These are phyloP conservation scores for Agapetus fuscipes DNA, from an alignment of 2,888 invertebrate species.

Conservation along the genomic window DNA sequence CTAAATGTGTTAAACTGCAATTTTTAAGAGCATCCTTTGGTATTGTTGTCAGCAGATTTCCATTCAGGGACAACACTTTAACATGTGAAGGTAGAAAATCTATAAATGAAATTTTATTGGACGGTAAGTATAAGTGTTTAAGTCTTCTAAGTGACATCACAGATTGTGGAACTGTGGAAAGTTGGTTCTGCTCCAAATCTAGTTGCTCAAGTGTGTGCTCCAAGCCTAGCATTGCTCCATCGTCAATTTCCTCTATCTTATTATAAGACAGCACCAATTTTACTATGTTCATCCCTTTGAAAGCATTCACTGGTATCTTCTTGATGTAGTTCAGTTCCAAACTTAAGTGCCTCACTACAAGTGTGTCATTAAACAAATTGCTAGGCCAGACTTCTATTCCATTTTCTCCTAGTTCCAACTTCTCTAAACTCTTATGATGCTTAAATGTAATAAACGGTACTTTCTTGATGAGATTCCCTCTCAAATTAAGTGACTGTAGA, in stretches of 20 bases:
- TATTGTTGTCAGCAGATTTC: slow-evolving; percentile 66
- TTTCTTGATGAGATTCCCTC: slow-evolving; percentile 41
- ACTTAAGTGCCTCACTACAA: slow-evolving; percentile 71
- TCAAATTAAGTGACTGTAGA: slow-evolving; percentile 59
- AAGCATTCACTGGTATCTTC: slow-evolving; percentile 54
- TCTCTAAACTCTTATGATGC: slow-evolving; percentile 60
- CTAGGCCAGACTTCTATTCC: slow-evolving; percentile 59
- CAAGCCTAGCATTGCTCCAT: slow-evolving; percentile 62
- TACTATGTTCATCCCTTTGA: slow-evolving; percentile 60
- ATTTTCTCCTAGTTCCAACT: slow-evolving; percentile 78
- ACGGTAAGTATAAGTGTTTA: slow-evolving; percentile 73
- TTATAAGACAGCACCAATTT: slow-evolving; percentile 75
- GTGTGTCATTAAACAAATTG: slow-evolving; percentile 57
- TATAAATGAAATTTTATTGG: slow-evolving; percentile 60
- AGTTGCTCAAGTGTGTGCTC: slow-evolving; percentile 68
- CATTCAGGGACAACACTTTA: slow-evolving; percentile 69
- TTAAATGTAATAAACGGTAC: slow-evolving; percentile 37
- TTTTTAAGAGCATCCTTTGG: slow-evolving; percentile 58
- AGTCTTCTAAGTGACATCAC: slow-evolving; percentile 56
- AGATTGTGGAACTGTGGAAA: slow-evolving; percentile 60
- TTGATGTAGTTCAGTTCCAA: slow-evolving; percentile 70
- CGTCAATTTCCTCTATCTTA: slow-evolving; percentile 57
- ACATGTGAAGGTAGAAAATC: slow-evolving; percentile 57
- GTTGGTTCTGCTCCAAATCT: slow-evolving; percentile 72
- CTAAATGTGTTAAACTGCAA: slow-evolving; percentile 72